A percentile compares a stretch with the other conserved stretches of the same genome.
Conservation (phyloP, 2,113 vertebrate species). For the Beaufortia kweichowensis region DNA sequence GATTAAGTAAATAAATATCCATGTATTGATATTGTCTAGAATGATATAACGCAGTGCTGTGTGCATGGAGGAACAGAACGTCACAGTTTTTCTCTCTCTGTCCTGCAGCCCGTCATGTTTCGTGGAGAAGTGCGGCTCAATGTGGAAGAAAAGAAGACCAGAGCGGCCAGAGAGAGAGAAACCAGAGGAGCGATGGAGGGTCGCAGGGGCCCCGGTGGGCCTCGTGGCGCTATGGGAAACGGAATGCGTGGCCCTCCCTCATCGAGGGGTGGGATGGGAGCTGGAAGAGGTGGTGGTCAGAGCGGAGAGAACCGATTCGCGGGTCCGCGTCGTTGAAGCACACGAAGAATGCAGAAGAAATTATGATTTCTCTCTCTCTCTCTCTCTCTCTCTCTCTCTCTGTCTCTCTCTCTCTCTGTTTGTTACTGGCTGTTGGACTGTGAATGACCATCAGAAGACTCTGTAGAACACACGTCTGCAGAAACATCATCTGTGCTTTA, state of each 20-base stretch:
- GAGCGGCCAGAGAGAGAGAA: constrained; percentile 90
- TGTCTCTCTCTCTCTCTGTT: constrained; percentile 16
- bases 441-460: constrained; percentile 20
- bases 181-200: constrained; percentile 85
- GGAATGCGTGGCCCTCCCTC: constrained; percentile 72
- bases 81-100: background rate
- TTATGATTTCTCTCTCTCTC: background rate
- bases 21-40: too few relatives aligned
- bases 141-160: constrained; percentile 97
- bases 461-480: background rate
- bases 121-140: constrained; percentile 96
- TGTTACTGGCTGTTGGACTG: constrained; percentile 43
- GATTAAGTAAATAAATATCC: too few relatives aligned
- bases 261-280: constrained; percentile 13
- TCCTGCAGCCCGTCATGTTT: constrained; percentile 93
- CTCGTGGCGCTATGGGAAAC: constrained; percentile 85
- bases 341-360: background rate
- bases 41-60: too few relatives aligned
- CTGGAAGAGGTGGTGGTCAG: constrained; percentile 32
- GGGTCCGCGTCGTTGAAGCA: constrained; percentile 41
- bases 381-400: background rate
- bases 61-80: too few relatives aligned
- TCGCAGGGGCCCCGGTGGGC: constrained; percentile 88
- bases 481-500: constrained; percentile 31
- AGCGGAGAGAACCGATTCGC: constrained; percentile 42